Evolutionary conservation across 2,113 vertebrate genomes (phyloP).

Genomic region (Pelecanus crispus): DNA sequence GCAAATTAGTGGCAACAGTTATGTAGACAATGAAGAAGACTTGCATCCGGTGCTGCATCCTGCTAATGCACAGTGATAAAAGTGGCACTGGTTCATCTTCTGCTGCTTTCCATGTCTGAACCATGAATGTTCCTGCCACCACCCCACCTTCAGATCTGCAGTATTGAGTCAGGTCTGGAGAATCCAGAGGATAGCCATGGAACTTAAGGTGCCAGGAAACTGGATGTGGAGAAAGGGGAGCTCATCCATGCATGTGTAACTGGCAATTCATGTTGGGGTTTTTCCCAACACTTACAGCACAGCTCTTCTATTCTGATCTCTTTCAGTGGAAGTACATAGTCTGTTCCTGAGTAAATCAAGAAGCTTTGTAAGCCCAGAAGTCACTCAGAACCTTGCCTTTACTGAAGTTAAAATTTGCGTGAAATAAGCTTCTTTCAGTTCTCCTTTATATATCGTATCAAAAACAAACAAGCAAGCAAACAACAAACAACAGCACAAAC

Average conservation of each 20-base stretch:
- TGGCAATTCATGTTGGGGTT: not conserved
- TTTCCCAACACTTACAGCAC: not conserved
- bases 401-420: not conserved
- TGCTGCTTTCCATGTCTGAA: not conserved
- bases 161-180: not conserved
- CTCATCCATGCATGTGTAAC: not conserved
- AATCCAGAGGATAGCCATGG: not conserved
- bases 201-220: not conserved
- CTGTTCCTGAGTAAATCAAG: not conserved
- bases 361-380: not conserved
- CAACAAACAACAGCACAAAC: not conserved
- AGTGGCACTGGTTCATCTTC: not conserved
- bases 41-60: not conserved
- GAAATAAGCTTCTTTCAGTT: not conserved
- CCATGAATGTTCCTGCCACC: fast-evolving
- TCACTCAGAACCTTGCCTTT: not conserved
- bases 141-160: fast-evolving
- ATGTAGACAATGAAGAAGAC: fast-evolving
- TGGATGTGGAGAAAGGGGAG: not conserved
- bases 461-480: not conserved
- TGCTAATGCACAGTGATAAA: not conserved
- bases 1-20: not conserved
- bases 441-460: not conserved
- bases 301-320: not conserved
- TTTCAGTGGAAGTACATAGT: not conserved